phyloP scores from a whole-genome alignment of 2,888 invertebrate genomes.

The Lasius platythorax region DNA sequence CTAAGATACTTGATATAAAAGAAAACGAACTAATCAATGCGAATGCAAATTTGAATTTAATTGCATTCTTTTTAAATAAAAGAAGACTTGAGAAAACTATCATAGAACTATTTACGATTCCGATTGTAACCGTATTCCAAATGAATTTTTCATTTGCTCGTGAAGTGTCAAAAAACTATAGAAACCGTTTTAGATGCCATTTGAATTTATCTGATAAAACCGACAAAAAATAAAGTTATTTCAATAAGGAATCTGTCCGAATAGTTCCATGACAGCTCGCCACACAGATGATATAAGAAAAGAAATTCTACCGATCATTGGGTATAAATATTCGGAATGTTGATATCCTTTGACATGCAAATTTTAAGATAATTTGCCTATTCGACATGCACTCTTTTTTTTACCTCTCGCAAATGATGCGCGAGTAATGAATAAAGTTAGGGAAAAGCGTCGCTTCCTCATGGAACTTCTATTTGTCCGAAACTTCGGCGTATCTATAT shows the following conservation, averaged over 20 bases:
- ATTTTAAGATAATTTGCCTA: neutral
- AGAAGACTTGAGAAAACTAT: neutral
- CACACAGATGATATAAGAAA: neutral
- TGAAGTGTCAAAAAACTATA: neutral
- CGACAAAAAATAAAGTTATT: neutral
- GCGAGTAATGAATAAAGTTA: constrained; percentile 39
- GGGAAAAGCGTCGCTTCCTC: neutral
- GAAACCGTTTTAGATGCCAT: neutral
- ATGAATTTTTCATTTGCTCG: neutral
- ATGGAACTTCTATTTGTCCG: constrained; percentile 5
- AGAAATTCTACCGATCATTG: neutral
- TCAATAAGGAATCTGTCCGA: neutral
- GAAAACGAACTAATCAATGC: neutral
- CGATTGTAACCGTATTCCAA: neutral
- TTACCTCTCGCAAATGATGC: neutral
- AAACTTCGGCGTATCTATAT: constrained; percentile 15
- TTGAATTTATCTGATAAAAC: constrained; percentile 1
- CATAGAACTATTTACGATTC: constrained; percentile 8
- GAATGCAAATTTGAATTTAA: constrained; percentile 8
- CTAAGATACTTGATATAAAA: neutral
- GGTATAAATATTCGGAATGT: neutral
- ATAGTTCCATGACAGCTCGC: neutral
- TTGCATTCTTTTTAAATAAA: neutral
- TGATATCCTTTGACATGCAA: neutral
- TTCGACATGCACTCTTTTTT: neutral